Percentiles rank a stretch among this genome's conserved stretches.
phyloP scores from a whole-genome alignment of 2,113 vertebrate genomes.

The Eurypyga helias region DNA sequence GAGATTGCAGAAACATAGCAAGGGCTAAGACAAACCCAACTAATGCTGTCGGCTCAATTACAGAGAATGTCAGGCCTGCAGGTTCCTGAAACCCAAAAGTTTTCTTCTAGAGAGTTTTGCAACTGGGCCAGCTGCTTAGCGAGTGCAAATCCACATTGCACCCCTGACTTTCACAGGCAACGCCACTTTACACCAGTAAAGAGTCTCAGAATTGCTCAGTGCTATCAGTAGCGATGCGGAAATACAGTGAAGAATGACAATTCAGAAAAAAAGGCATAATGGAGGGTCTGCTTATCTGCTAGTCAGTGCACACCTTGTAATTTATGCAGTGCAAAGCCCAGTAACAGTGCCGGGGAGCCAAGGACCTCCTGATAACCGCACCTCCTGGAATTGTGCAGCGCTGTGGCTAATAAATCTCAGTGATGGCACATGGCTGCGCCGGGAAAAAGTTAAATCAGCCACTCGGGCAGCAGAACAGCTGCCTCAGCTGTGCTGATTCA shows the following conservation, averaged over 20 bases:
- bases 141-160: neutral
- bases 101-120: neutral
- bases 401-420: neutral
- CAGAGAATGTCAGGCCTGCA: neutral
- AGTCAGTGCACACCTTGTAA: neutral
- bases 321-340: neutral
- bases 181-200: neutral
- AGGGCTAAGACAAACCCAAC: neutral
- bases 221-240: neutral
- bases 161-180: neutral
- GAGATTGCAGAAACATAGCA: neutral
- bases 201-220: neutral
- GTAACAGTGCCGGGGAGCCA: neutral
- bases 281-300: neutral
- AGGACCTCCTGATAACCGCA: neutral
- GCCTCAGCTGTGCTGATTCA: constrained; percentile 43
- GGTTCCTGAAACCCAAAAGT: neutral
- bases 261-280: neutral
- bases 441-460: constrained; percentile 10
- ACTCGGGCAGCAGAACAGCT: neutral
- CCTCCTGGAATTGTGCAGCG: neutral
- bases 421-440: neutral
- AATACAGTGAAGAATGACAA: neutral
- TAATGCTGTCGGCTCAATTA: neutral
- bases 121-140: neutral